Conservation (phyloP, 2,113 vertebrate species). For the Pelecanus crispus region DNA sequence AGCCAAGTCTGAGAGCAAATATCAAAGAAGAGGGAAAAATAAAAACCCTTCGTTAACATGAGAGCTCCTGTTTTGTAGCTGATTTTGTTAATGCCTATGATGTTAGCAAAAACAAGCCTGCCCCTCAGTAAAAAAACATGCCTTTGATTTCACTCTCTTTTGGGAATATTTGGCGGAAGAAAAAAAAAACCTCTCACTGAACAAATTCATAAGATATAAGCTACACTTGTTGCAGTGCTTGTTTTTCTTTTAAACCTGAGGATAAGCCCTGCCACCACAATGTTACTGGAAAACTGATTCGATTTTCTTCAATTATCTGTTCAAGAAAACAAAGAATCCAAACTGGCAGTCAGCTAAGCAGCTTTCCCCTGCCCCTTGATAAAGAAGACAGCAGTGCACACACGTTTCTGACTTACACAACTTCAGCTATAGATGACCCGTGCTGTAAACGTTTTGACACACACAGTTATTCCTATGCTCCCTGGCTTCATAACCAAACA, state of each 20-base stretch:
- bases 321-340: background rate
- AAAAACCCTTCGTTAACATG: background rate
- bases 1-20: background rate
- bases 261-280: background rate
- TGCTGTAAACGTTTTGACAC: rapidly evolving
- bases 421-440: background rate
- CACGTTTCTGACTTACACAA: rapidly evolving
- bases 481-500: background rate
- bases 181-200: background rate
- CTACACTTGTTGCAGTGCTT: background rate
- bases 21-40: background rate
- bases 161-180: background rate
- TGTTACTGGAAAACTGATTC: background rate
- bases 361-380: background rate
- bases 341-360: background rate
- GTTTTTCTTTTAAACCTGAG: background rate
- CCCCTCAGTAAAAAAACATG: background rate
- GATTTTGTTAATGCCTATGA: background rate
- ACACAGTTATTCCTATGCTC: rapidly evolving
- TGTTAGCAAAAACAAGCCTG: background rate
- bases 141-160: background rate
- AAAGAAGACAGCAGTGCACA: background rate
- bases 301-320: background rate
- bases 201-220: background rate
- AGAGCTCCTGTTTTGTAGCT: background rate